Base-by-base conservation (phyloP, 2,113 vertebrate species). In the Platichthys stellatus region DNA sequence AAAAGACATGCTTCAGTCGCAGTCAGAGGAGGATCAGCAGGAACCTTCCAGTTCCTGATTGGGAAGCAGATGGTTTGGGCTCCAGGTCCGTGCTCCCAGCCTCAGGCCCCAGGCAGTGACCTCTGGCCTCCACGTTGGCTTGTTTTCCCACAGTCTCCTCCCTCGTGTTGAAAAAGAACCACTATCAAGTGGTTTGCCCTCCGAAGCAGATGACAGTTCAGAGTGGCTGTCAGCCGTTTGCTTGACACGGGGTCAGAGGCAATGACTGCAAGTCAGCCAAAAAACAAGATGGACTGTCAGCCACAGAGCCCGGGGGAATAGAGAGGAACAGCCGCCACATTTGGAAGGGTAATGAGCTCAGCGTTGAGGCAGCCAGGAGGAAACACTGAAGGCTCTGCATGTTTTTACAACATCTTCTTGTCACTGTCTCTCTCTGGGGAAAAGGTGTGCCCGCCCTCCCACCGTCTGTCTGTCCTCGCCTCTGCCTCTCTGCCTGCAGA, bases 341-440 rank as follows among this genome's bases (percentile, higher is more conserved):
- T 92, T 91, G 85, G 81, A 92, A 92, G 84, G 82, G 73, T 90
- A 93, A 93, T 92, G 87, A 91, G 88, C 84, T 86, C 62, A 1
- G 74, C 77, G 73, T 59, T 18, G 54, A 76, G 49, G 76, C 71
- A 79, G 81, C 72, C 72, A 54, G 74, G 21, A 72, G 67, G 72
- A 63, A 83, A 76, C 63, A 70, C 21, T 18, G 65, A 85, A 81
- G 65, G 67, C 81, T 69, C 81, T 35, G 81, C 79, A 72, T 72
- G 76, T 69, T 84, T 82, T 80, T 76, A 83, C 82, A 72, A 64
- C 80, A 38, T 66, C 74, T 73, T 63, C 78, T 86, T 83, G 87
- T 92, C 87, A 81, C 74, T 31, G 54, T 70, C 61, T 74, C 59
- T 76, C 85, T 77, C 66, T 2, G 63, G 77, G 74, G 78, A 70